These are phyloP conservation scores for Morone chrysops DNA, from an alignment of 2,113 vertebrate species.

Conservation along the genomic window DNA sequence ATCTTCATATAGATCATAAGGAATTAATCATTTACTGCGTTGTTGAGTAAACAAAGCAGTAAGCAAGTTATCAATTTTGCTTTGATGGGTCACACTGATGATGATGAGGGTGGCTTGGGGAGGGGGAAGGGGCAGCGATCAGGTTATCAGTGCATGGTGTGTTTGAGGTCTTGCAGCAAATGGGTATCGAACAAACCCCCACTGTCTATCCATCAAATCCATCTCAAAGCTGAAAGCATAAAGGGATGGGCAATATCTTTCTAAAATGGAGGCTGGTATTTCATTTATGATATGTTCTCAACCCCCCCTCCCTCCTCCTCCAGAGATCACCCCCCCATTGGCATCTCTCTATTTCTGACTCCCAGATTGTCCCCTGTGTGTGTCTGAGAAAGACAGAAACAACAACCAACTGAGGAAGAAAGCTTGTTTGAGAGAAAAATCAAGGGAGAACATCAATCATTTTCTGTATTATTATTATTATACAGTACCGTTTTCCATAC, in stretches of 20 bases:
- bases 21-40: slow-evolving; percentile 26
- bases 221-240: slow-evolving; percentile 26
- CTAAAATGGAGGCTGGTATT: slow-evolving; percentile 37
- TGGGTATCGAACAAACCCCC: slow-evolving; percentile 25
- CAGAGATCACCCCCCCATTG: neutral
- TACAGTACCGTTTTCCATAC: neutral
- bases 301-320: neutral
- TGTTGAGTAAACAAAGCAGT: slow-evolving; percentile 21
- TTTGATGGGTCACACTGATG: slow-evolving; percentile 26
- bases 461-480: neutral
- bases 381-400: neutral
- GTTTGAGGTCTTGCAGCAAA: slow-evolving; percentile 37
- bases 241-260: slow-evolving; percentile 19
- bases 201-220: slow-evolving; percentile 32
- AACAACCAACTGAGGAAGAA: slow-evolving; percentile 27
- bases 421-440: slow-evolving; percentile 11
- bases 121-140: neutral
- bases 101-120: neutral
- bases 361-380: slow-evolving; percentile 7
- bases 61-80: slow-evolving; percentile 32
- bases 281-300: slow-evolving; percentile 32
- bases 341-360: slow-evolving; percentile 19
- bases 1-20: slow-evolving; percentile 27
- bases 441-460: neutral
- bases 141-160: slow-evolving; percentile 34